These are phyloP conservation scores for Aporrectodea caliginosa DNA, from an alignment of 1,140 invertebrate species.

Conservation along the genomic window DNA sequence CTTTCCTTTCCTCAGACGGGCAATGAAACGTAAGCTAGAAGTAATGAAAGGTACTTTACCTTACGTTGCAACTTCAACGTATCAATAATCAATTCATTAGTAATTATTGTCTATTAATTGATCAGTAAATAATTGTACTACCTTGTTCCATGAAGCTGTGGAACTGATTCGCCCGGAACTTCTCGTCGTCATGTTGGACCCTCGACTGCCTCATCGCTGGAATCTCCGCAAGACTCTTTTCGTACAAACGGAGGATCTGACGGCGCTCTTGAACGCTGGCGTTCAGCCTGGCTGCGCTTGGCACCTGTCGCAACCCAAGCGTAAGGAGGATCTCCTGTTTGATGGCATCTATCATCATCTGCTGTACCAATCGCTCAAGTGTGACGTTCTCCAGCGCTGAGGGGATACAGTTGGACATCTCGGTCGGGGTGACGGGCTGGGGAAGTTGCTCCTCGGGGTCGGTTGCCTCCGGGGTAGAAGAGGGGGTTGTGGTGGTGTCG, in stretches of 20 bases:
- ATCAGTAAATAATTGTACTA: conserved; percentile 1
- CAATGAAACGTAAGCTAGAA: not conserved
- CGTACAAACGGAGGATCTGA: conserved; percentile 29
- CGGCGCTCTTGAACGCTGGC: conserved; percentile 23
- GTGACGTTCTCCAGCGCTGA: too few species aligned
- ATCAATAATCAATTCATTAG: too few species aligned
- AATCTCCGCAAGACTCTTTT: conserved; percentile 25
- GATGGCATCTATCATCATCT: not conserved
- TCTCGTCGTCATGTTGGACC: conserved; percentile 21
- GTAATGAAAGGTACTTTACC: not conserved
- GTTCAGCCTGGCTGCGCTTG: conserved; percentile 21
- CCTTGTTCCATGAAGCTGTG: conserved; percentile 30
- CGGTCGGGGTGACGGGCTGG: too few species aligned
- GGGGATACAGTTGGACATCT: too few species aligned
- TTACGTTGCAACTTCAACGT: too few species aligned
- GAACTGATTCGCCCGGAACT: conserved; percentile 26
- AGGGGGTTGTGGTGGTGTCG: too few species aligned
- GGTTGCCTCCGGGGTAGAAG: too few species aligned
- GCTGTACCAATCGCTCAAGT: too few species aligned
- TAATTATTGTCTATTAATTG: too few species aligned
- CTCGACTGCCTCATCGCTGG: conserved; percentile 20
- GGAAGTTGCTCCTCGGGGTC: too few species aligned
- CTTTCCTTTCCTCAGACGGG: too few species aligned
- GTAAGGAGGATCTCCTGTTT: conserved; percentile 2
- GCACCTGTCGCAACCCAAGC: conserved; percentile 71